Conservation (phyloP, 2,797 vertebrate species). For the Bradypus variegatus region DNA sequence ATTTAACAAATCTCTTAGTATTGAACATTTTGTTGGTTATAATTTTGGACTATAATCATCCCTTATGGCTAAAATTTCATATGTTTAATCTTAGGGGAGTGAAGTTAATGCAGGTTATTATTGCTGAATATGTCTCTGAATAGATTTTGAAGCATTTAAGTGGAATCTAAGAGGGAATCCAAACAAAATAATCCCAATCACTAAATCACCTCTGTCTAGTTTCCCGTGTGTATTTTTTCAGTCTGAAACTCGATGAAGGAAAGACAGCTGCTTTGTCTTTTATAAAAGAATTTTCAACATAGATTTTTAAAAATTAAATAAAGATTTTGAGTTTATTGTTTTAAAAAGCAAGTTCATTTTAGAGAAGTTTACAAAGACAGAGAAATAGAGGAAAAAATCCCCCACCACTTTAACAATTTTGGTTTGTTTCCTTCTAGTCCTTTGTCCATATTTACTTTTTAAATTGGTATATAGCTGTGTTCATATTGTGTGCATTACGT, state of each 20-base stretch:
- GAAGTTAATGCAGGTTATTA: constrained; percentile 25
- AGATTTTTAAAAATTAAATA: constrained; percentile 29
- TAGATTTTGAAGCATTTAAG: constrained; percentile 17
- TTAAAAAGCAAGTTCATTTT: not conserved
- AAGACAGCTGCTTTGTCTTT: constrained; percentile 38
- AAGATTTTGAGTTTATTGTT: constrained; percentile 4
- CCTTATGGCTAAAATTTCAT: not conserved
- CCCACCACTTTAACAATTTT: not conserved
- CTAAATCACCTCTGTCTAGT: constrained; percentile 32
- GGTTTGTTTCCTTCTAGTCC: constrained; percentile 18
- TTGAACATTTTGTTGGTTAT: constrained; percentile 5
- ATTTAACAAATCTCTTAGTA: not conserved
- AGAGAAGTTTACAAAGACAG: constrained; percentile 24
- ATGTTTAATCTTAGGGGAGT: constrained; percentile 7
- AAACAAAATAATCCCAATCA: constrained; percentile 43
- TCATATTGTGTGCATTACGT: not conserved
- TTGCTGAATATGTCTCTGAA: constrained; percentile 7
- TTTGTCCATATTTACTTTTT: not conserved
- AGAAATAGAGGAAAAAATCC: not conserved
- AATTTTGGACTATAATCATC: not conserved
- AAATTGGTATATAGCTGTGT: not conserved
- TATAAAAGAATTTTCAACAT: constrained; percentile 7
- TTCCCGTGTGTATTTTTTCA: constrained; percentile 12
- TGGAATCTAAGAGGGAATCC: constrained; percentile 28
- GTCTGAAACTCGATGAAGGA: constrained; percentile 13